phyloP scores from a whole-genome alignment of 2,113 vertebrate species.

The Heterochromis multidens region DNA sequence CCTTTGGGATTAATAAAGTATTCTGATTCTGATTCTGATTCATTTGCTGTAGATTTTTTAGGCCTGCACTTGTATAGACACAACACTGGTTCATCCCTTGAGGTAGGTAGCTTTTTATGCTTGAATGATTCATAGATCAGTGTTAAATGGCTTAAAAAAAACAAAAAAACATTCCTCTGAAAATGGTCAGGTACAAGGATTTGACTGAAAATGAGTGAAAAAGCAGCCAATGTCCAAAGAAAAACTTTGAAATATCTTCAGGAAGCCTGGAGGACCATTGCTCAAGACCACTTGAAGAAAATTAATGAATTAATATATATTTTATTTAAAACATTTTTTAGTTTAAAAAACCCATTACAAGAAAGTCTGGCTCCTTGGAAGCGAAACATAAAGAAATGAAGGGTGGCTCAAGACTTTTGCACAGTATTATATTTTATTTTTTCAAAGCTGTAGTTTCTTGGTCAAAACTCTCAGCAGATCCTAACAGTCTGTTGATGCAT shows the following conservation, averaged over 20 bases:
- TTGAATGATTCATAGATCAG: not conserved
- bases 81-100: not conserved
- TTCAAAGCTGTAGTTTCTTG: not conserved
- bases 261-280: not conserved
- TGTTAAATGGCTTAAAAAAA: too few relatives aligned
- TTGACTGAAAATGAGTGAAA: too few relatives aligned
- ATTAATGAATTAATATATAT: too few relatives aligned
- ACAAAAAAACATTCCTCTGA: too few relatives aligned
- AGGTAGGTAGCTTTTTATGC: not conserved
- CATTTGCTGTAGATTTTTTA: too few relatives aligned
- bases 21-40: too few relatives aligned
- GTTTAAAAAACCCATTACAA: not conserved
- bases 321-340: too few relatives aligned
- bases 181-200: too few relatives aligned
- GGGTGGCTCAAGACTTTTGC: not conserved
- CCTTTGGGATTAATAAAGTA: too few relatives aligned
- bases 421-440: not conserved
- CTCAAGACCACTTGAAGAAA: not conserved
- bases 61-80: not conserved
- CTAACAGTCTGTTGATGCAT: not conserved
- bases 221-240: not conserved
- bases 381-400: not conserved
- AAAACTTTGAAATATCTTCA: not conserved
- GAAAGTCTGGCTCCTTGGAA: not conserved
- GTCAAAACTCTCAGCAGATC: not conserved